Base-by-base conservation (phyloP, 2,888 invertebrate species). In the Oxycera nigricornis region DNA sequence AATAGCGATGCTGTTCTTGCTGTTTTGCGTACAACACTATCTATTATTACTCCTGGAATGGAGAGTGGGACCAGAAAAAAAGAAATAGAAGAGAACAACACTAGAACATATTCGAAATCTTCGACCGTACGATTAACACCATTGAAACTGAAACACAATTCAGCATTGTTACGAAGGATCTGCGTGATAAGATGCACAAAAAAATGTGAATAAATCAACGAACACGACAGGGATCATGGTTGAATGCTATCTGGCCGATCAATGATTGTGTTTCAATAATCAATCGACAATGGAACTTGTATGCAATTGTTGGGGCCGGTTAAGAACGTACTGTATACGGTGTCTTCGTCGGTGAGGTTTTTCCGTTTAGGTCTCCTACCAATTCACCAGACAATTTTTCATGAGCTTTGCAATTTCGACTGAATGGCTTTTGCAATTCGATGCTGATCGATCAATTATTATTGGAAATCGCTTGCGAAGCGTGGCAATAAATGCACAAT, bases 1-100 rank as follows among this genome's bases (percentile, higher is more conserved):
- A n/a, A n/a, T n/a, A n/a, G n/a, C n/a, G n/a, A n/a, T n/a, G n/a
- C n/a, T n/a, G n/a, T n/a, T n/a, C n/a, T n/a, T n/a, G n/a, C n/a
- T n/a, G n/a, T n/a, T n/a, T n/a, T n/a, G n/a, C n/a, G n/a, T n/a
- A n/a, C n/a, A n/a, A n/a, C n/a, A n/a, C n/a, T n/a, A n/a, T n/a
- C n/a, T n/a, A n/a, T n/a, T n/a, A n/a, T n/a, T n/a, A 62, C 55
- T 70, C n/a, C 70, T 70, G 70, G 20, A 70, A 70, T 55, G 55
- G 31, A 70, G 20, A 70, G 41, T 24, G n/a, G 52, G 55, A 20
- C 70, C 22, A 41, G 41, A 65, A 55, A 35, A 20, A 55, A 52
- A 70, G 55, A 31, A 46, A 41, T 46, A 67, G 9, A 67, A 41
- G 22, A 46, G 31, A 41, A 65, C 39, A n/a, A 65, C 30, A 70